Percentiles rank a stretch among this genome's conserved stretches.
These are phyloP conservation scores for Platycercus adscitus DNA, from an alignment of 2,113 vertebrate genomes.

Conservation along the genomic window DNA sequence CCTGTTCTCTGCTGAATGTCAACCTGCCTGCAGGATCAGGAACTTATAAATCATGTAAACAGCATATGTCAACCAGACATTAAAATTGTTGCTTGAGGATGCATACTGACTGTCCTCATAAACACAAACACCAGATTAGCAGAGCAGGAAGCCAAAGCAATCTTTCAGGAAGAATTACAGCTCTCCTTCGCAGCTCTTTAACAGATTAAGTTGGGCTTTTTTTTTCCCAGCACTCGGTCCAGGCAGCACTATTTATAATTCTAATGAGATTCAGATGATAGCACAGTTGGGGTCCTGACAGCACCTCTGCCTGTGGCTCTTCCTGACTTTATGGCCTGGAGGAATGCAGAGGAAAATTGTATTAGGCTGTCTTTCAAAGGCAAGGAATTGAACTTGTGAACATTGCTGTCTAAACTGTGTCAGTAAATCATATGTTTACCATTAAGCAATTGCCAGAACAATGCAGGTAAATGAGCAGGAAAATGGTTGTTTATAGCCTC, in stretches of 20 bases:
- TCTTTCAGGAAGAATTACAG: conserved; percentile 13
- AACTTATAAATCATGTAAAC: neutral
- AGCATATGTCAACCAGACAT: neutral
- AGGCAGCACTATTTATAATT: neutral
- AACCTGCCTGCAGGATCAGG: neutral
- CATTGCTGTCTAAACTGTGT: neutral
- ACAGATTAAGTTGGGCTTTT: neutral
- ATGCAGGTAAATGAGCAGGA: neutral
- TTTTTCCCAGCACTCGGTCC: neutral
- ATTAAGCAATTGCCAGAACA: neutral
- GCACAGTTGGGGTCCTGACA: neutral
- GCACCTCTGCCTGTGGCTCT: neutral
- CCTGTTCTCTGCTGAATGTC: neutral
- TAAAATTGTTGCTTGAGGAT: conserved; percentile 8
- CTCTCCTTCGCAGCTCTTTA: neutral
- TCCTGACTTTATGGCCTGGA: neutral
- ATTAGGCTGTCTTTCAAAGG: neutral
- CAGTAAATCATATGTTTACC: neutral
- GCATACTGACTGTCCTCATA: neutral
- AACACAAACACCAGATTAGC: conserved; percentile 8
- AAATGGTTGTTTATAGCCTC: neutral
- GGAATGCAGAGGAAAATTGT: conserved; percentile 11
- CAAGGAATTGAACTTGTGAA: neutral
- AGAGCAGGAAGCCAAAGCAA: conserved; percentile 22
- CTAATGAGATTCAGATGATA: conserved; percentile 35